phyloP scores from a whole-genome alignment of 2,888 invertebrate genomes.

The Tetramorium bicarinatum region DNA sequence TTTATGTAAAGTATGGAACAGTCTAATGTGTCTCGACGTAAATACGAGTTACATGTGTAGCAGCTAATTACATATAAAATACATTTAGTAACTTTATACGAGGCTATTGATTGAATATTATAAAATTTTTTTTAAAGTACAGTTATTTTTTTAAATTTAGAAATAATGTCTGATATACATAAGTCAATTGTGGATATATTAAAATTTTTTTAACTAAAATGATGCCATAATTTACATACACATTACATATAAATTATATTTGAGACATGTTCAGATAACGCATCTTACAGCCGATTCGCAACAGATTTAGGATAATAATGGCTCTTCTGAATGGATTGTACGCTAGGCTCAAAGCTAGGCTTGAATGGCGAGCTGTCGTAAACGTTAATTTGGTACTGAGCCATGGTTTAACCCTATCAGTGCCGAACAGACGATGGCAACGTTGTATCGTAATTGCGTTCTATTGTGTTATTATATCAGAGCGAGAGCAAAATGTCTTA shows the following conservation, averaged over 20 bases:
- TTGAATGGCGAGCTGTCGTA: conserved; percentile 73
- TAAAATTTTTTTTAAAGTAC: neutral
- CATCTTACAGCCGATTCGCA: conserved; percentile 29
- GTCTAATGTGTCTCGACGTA: neutral
- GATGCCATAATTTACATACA: neutral
- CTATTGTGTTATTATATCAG: conserved; percentile 67
- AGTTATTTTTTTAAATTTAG: neutral
- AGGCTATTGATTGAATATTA: neutral
- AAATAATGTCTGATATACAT: neutral
- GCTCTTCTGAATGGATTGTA: conserved; percentile 37
- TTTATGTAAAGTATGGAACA: neutral
- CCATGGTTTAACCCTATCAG: conserved; percentile 76
- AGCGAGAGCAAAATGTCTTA: conserved; percentile 59
- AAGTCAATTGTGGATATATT: neutral
- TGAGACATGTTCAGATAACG: conserved; percentile 13
- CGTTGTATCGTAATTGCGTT: conserved; percentile 71
- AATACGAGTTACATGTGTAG: neutral
- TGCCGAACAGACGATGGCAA: conserved; percentile 72
- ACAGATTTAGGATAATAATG: conserved; percentile 27
- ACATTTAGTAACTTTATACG: neutral
- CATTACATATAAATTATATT: conserved; percentile 13
- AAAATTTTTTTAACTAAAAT: neutral
- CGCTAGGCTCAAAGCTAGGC: conserved; percentile 66
- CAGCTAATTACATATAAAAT: neutral
- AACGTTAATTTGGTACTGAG: conserved; percentile 77